phyloP scores from a whole-genome alignment of 2,113 vertebrate species.

The Alouatta palliata region DNA sequence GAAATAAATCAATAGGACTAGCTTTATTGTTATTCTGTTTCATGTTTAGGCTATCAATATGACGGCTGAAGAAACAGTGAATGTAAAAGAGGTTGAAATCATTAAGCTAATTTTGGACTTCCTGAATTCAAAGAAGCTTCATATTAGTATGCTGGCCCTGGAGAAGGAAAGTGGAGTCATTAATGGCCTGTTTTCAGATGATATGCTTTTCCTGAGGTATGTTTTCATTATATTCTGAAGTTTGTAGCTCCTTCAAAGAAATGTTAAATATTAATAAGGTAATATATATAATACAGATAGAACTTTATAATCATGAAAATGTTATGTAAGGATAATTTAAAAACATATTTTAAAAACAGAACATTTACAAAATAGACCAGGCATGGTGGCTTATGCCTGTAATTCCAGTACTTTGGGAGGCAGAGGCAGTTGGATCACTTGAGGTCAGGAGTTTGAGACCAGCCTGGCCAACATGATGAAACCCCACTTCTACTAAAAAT shows the following conservation, averaged over 20 bases:
- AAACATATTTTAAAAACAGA: not conserved
- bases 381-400: no score
- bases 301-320: conserved; percentile 11
- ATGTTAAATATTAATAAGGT: conserved; percentile 32
- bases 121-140: conserved; percentile 95
- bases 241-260: conserved; percentile 41
- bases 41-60: conserved; percentile 87
- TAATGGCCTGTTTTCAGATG: conserved; percentile 98
- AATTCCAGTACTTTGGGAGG: no score
- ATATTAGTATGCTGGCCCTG: conserved; percentile 98
- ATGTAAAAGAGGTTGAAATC: conserved; percentile 98
- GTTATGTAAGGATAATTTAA: not conserved
- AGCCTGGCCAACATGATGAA: no score
- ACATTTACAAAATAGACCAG: no score
- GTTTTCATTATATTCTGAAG: conserved; percentile 42
- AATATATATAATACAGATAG: not conserved
- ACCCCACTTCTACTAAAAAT: no score
- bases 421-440: no score
- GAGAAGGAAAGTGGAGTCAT: conserved; percentile 99
- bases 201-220: conserved; percentile 99
- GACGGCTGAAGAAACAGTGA: conserved; percentile 97
- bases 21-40: conserved; percentile 62
- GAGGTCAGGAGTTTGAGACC: no score
- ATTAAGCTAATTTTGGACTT: conserved; percentile 98
- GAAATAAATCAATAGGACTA: not conserved